Conservation (phyloP, 2,888 invertebrate species). For the Agelastica alni region DNA sequence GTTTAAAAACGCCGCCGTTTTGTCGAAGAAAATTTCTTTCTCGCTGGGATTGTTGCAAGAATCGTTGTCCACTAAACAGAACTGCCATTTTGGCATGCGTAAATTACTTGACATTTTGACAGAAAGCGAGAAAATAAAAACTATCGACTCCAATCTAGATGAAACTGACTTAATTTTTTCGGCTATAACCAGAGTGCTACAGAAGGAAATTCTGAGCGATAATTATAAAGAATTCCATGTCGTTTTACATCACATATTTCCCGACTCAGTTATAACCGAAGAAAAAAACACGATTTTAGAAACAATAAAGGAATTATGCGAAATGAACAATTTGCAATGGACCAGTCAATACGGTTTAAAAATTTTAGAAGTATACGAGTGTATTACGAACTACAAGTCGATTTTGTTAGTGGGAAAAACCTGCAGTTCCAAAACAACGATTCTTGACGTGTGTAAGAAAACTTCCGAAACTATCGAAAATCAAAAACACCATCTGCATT, state of each 20-base stretch:
- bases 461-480: conserved; percentile 55
- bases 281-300: conserved; percentile 16
- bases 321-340: conserved; percentile 69
- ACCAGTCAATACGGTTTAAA: conserved; percentile 73
- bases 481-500: conserved; percentile 19
- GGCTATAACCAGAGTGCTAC: conserved; percentile 82
- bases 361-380: conserved; percentile 82
- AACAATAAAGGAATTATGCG: conserved; percentile 66
- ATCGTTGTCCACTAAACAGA: conserved; percentile 71
- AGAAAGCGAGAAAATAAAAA: conserved; percentile 77
- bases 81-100: conserved; percentile 81
- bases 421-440: conserved; percentile 77
- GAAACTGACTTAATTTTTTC: conserved; percentile 76
- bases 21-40: conserved; percentile 77
- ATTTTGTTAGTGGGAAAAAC: conserved; percentile 86
- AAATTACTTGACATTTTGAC: conserved; percentile 79
- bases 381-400: conserved; percentile 81
- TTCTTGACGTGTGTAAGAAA: conserved; percentile 71
- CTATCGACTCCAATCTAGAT: conserved; percentile 69
- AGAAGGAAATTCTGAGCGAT: conserved; percentile 82
- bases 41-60: conserved; percentile 60
- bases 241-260: conserved; percentile 85
- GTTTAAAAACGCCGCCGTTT: conserved; percentile 69
- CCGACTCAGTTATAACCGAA: conserved; percentile 65
- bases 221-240: conserved; percentile 81